A percentile compares a stretch with the other conserved stretches of the same genome.
Conservation (phyloP, 2,888 invertebrate species). For the Meandrusa payeni region DNA sequence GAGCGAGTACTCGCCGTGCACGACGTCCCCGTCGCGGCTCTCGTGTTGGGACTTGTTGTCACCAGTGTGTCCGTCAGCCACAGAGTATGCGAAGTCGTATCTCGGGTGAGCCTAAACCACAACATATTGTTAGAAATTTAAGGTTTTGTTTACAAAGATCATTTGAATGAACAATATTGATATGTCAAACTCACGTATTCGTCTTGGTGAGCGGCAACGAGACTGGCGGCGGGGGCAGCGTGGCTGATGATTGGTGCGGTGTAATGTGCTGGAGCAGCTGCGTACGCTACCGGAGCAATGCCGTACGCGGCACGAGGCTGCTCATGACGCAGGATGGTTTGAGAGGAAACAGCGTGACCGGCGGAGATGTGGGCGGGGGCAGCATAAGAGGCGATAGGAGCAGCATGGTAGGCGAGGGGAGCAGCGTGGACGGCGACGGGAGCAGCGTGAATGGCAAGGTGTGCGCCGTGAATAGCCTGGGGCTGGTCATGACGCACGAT, state of each 20-base stretch:
- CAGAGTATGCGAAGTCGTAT: slow-evolving; percentile 80
- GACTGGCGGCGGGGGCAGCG: slow-evolving; percentile 38
- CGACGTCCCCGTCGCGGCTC: slow-evolving; percentile 79
- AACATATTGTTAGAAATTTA: too few relatives aligned
- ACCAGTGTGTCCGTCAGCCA: slow-evolving; percentile 78
- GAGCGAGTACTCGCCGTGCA: slow-evolving; percentile 82
- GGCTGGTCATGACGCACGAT: slow-evolving; percentile 52
- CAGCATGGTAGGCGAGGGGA: slow-evolving; percentile 32
- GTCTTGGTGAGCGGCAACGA: slow-evolving; percentile 42
- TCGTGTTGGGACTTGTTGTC: slow-evolving; percentile 81
- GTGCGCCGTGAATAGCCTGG: slow-evolving; percentile 5
- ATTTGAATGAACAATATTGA: too few relatives aligned
- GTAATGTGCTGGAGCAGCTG: slow-evolving; percentile 34
- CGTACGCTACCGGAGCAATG: slow-evolving; percentile 27
- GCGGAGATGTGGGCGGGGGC: slow-evolving; percentile 41
- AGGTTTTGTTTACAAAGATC: too few relatives aligned
- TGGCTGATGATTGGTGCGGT: slow-evolving; percentile 26
- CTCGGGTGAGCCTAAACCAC: slow-evolving; percentile 66
- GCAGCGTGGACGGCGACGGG: slow-evolving; percentile 31
- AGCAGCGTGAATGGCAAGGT: slow-evolving; percentile 22
- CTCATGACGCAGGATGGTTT: slow-evolving; percentile 60
- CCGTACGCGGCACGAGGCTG: slow-evolving; percentile 35
- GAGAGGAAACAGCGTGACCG: slow-evolving; percentile 41
- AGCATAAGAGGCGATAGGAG: slow-evolving; percentile 39
- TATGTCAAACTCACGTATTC: slow-evolving; percentile 49